These are phyloP conservation scores for Ophioninae sp. DNA, from an alignment of 2,888 invertebrate genomes.

Conservation along the genomic window DNA sequence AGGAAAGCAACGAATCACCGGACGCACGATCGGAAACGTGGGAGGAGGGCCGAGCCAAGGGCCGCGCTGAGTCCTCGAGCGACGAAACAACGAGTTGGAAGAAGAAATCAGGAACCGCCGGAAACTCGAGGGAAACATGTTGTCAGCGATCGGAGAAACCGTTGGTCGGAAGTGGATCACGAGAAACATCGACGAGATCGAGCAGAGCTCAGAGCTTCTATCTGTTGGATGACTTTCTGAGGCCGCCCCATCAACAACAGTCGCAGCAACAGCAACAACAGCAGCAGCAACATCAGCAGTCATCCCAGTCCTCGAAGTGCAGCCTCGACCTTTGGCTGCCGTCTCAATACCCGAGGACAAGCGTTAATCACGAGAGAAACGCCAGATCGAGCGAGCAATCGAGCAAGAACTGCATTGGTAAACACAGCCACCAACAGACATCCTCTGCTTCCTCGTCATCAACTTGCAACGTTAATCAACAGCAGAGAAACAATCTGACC, in stretches of 20 bases:
- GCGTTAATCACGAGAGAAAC: slow-evolving; percentile 63
- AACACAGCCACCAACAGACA: slow-evolving; percentile 57
- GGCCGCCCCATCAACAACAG: slow-evolving; percentile 69
- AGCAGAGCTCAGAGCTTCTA: slow-evolving; percentile 81
- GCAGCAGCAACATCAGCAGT: slow-evolving; percentile 62
- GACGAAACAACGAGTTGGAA: slow-evolving; percentile 58
- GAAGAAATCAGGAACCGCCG: slow-evolving; percentile 50
- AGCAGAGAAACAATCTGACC: slow-evolving; percentile 63
- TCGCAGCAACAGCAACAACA: slow-evolving; percentile 60
- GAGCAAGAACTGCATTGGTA: slow-evolving; percentile 39
- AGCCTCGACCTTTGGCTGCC: slow-evolving; percentile 78
- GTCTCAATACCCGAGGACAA: slow-evolving; percentile 69
- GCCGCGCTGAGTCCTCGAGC: slow-evolving; percentile 54
- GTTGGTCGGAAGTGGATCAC: slow-evolving; percentile 55
- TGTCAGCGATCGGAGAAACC: slow-evolving; percentile 55
- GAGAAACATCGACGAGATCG: slow-evolving; percentile 73
- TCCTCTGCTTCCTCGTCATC: slow-evolving; percentile 49
- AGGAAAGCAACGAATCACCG: slow-evolving; percentile 68
- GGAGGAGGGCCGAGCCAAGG: slow-evolving; percentile 59
- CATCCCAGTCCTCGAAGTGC: slow-evolving; percentile 68
- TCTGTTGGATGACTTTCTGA: slow-evolving; percentile 81
- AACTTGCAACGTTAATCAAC: slow-evolving; percentile 50
- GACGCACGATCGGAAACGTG: slow-evolving; percentile 51
- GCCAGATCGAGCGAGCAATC: slow-evolving; percentile 65
- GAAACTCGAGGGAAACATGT: slow-evolving; percentile 31